phyloP scores from a whole-genome alignment of 2,888 invertebrate species.

The Andrena trimmerana region DNA sequence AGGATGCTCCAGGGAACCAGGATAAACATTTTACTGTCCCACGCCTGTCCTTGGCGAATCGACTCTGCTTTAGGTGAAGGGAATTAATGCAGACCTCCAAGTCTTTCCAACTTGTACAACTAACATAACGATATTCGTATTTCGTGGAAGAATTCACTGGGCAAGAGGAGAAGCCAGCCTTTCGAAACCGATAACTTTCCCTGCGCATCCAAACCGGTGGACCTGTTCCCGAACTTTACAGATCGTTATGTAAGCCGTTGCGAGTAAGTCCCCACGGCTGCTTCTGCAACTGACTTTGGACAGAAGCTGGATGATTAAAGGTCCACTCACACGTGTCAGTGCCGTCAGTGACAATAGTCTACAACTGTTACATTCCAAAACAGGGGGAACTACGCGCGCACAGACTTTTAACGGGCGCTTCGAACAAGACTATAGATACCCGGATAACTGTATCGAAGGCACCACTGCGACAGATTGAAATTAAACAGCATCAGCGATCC shows the following conservation, averaged over 20 bases:
- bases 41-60: no score
- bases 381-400: not conserved
- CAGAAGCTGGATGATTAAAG: not conserved
- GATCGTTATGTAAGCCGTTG: constrained; percentile 2
- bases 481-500: constrained; percentile 1
- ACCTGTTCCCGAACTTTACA: constrained; percentile 28
- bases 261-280: not conserved
- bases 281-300: not conserved
- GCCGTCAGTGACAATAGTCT: no score
- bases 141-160: constrained; percentile 2
- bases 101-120: no score
- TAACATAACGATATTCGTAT: constrained; percentile 33
- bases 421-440: constrained; percentile 3
- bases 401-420: not conserved
- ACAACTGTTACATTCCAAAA: not conserved
- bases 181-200: constrained; percentile 67
- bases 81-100: no score
- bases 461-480: constrained; percentile 31
- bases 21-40: no score
- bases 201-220: constrained; percentile 38
- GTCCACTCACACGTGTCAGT: not conserved
- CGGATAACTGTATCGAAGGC: constrained; percentile 35
- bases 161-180: constrained; percentile 20
- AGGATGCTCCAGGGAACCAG: constrained; percentile 2
- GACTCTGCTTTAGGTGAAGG: not conserved